Conservation (phyloP, 1,140 invertebrate species). For the Cataglyphis hispanica region DNA sequence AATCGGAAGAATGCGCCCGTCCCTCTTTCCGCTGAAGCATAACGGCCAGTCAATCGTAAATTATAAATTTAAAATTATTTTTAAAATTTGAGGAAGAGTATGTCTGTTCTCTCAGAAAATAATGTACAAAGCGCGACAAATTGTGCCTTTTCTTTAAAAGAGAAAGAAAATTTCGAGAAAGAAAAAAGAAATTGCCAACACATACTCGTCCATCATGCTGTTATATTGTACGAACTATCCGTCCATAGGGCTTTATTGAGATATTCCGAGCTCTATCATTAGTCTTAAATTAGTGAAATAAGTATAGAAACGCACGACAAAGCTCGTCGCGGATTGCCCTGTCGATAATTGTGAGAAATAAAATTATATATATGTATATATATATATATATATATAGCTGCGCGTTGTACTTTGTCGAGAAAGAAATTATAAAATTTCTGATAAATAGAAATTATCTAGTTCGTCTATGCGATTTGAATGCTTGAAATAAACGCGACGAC, state of each 20-base stretch:
- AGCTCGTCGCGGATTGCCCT: conserved; percentile 4
- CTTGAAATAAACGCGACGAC: conserved; percentile 23
- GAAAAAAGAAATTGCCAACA: conserved; percentile 75
- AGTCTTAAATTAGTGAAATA: conserved; percentile 72
- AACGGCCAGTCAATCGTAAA: conserved; percentile 38
- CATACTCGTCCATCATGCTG: conserved; percentile 82
- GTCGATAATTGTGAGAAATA: conserved; percentile 31
- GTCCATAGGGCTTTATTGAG: conserved; percentile 84
- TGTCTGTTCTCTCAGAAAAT: conserved; percentile 62
- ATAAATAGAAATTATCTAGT: conserved; percentile 34
- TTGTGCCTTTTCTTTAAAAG: conserved; percentile 75
- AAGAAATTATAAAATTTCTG: conserved; percentile 40
- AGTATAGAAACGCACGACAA: conserved; percentile 38
- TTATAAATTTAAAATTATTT: conserved; percentile 33
- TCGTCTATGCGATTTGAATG: neutral
- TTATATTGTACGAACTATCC: conserved; percentile 82
- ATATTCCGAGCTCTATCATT: conserved; percentile 83
- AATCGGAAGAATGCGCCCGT: neutral
- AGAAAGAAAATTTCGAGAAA: conserved; percentile 54
- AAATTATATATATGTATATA: neutral
- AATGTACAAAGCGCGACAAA: conserved; percentile 67
- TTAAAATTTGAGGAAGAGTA: conserved; percentile 20
- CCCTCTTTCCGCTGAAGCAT: neutral
- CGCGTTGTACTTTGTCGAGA: conserved; percentile 23
- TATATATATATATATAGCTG: conserved; percentile 8